A percentile compares a stretch with the other conserved stretches of the same genome.
Evolutionary conservation across 2,797 vertebrate species (phyloP).

Genomic region (Melanitta fusca): DNA sequence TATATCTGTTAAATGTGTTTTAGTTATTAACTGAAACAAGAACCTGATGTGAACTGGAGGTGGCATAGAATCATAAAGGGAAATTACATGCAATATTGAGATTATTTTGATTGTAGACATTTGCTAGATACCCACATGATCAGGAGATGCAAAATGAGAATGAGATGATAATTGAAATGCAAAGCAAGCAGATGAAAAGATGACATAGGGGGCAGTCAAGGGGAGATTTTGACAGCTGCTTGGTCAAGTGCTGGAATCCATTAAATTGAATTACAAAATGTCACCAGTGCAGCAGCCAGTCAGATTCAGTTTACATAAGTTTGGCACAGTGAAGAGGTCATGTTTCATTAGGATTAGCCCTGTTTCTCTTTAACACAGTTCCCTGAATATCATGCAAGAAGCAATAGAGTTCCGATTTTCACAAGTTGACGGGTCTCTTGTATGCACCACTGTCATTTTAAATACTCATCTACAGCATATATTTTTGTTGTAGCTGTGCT

Average conservation of each 20-base stretch:
- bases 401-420: not conserved
- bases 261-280: constrained; percentile 3
- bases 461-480: not conserved
- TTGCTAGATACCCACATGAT: not conserved
- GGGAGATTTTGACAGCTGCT: not conserved
- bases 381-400: not conserved
- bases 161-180: not conserved
- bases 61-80: not conserved
- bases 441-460: not conserved
- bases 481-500: not conserved
- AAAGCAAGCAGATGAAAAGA: constrained; percentile 1
- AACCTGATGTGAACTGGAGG: not conserved
- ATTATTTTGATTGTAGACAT: not conserved
- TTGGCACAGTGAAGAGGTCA: not conserved
- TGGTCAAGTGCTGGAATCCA: not conserved
- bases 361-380: not conserved
- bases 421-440: not conserved
- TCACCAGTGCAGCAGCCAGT: not conserved
- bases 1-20: not conserved
- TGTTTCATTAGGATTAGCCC: constrained; percentile 17
- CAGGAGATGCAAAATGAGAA: not conserved
- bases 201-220: not conserved
- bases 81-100: not conserved
- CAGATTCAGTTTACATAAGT: not conserved
- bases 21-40: not conserved